A percentile compares a stretch with the other conserved stretches of the same genome.
These are phyloP conservation scores for Apotomis capreana DNA, from an alignment of 2,888 invertebrate genomes.

Conservation along the genomic window DNA sequence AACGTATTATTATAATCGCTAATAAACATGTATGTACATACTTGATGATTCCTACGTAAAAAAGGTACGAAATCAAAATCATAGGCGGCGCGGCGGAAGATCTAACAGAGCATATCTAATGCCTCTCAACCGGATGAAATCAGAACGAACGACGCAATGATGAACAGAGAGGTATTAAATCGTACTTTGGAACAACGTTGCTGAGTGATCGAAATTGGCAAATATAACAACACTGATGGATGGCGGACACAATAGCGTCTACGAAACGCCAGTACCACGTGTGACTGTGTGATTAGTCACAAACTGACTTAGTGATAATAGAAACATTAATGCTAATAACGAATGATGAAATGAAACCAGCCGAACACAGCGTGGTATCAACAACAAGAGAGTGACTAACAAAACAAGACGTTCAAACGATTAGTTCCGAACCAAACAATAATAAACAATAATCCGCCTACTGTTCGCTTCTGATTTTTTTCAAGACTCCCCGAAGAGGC, in stretches of 20 bases:
- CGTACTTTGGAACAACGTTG: background rate
- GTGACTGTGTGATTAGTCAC: no score
- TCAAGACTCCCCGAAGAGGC: constrained; percentile 56
- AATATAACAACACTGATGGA: background rate
- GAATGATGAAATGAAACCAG: constrained; percentile 23
- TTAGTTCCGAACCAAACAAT: constrained; percentile 61
- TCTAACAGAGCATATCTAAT: no score
- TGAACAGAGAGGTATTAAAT: background rate
- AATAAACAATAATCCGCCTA: constrained; percentile 62
- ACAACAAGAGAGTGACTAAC: constrained; percentile 43
- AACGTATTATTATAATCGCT: no score
- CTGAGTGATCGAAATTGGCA: background rate
- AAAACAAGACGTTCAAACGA: constrained; percentile 50
- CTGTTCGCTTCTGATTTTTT: constrained; percentile 64
- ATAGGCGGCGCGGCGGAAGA: no score
- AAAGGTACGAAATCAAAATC: no score
- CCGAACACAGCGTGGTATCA: constrained; percentile 47
- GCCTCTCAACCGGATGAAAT: no score
- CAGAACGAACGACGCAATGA: no score
- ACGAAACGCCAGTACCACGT: no score
- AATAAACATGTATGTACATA: no score
- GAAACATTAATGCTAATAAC: constrained; percentile 1
- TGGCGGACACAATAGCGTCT: background rate
- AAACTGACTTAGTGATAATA: background rate
- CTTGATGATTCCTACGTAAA: no score